Evolutionary conservation across 2,797 vertebrate genomes (phyloP).

Genomic region (Gymnocypris eckloni): DNA sequence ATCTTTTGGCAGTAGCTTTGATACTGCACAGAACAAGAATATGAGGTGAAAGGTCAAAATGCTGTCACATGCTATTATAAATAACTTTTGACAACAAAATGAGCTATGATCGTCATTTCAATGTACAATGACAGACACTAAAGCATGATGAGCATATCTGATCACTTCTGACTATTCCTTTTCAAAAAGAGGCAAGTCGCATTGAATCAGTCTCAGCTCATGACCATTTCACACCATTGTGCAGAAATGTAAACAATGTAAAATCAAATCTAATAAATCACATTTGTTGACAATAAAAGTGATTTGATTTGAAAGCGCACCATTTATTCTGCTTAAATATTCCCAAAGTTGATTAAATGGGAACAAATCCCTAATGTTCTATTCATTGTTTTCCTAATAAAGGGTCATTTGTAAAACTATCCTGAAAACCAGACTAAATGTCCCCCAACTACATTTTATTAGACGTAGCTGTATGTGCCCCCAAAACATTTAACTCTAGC

Average conservation of each 20-base stretch:
- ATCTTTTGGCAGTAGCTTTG: neutral
- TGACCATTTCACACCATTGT: neutral
- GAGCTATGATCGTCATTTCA: neutral
- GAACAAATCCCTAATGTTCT: neutral
- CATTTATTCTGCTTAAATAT: neutral
- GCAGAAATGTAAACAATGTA: neutral
- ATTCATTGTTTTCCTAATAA: neutral
- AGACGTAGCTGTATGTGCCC: neutral
- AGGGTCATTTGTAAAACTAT: neutral
- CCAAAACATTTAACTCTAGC: neutral
- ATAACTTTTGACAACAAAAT: neutral
- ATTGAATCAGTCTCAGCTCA: neutral
- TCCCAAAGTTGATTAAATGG: neutral
- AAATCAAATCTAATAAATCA: neutral
- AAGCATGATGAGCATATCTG: no score
- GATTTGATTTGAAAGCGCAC: neutral
- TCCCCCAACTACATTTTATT: neutral
- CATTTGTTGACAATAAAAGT: no score
- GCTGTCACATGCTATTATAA: neutral
- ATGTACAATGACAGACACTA: neutral
- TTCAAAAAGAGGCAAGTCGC: neutral
- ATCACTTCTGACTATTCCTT: neutral
- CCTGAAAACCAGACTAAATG: neutral
- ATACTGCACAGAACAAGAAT: neutral
- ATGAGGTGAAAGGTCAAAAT: slow-evolving; percentile 18